Percentiles rank a stretch among this genome's conserved stretches.
Evolutionary conservation across 2,113 vertebrate species (phyloP).

Genomic region (Rhagologus leucostigma): DNA sequence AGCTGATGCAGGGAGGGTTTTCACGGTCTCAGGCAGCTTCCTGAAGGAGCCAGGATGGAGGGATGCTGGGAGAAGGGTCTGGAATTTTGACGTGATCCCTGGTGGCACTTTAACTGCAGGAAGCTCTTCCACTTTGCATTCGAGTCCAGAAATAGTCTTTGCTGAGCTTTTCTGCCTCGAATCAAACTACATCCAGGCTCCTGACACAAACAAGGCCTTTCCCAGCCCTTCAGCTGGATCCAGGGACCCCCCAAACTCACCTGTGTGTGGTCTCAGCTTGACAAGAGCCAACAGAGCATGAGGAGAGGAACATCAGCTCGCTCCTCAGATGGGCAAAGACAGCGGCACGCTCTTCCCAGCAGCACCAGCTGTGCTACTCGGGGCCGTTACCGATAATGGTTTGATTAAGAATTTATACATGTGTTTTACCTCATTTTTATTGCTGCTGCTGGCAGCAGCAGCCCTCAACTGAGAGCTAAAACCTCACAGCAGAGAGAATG

Average conservation of each 20-base stretch:
- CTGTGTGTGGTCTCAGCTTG: neutral
- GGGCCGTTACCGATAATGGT: neutral
- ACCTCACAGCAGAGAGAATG: neutral
- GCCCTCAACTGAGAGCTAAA: neutral
- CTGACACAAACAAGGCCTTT: neutral
- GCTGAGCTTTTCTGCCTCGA: neutral
- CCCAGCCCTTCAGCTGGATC: neutral
- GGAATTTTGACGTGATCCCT: rapidly evolving
- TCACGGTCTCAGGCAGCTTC: neutral
- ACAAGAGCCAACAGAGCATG: neutral
- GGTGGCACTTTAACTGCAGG: neutral
- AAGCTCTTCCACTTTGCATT: neutral
- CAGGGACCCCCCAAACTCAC: neutral
- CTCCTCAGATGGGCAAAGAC: neutral
- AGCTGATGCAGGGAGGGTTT: neutral
- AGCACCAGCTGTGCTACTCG: neutral
- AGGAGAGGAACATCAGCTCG: neutral
- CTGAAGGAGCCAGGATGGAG: neutral
- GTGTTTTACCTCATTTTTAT: neutral
- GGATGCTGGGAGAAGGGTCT: neutral
- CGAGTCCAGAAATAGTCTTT: neutral
- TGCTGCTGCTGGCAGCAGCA: neutral
- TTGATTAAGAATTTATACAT: neutral
- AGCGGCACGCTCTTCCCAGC: rapidly evolving
- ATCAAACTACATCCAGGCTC: neutral